phyloP scores from a whole-genome alignment of 2,113 vertebrate species.

The Onychorhynchus coronatus region DNA sequence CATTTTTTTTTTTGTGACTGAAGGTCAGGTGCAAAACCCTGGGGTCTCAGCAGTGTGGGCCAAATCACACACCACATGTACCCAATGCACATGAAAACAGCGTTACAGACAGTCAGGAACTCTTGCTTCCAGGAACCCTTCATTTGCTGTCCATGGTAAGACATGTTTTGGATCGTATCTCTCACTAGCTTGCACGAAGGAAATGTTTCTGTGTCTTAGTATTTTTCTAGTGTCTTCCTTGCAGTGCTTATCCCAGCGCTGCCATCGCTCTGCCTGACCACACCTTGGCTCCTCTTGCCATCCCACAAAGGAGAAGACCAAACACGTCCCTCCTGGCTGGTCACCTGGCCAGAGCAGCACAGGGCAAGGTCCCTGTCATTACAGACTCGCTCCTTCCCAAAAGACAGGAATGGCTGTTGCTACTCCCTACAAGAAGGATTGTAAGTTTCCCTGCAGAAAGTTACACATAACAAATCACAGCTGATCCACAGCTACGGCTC shows the following conservation, averaged over 20 bases:
- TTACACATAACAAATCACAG: neutral
- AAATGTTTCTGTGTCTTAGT: neutral
- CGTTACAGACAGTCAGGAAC: accelerated
- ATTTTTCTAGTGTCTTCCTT: neutral
- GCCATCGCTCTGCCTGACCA: neutral
- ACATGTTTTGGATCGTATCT: neutral
- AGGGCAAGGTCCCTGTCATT: neutral
- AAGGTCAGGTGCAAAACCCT: neutral
- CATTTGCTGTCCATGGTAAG: neutral
- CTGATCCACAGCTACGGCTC: neutral
- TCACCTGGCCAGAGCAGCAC: neutral
- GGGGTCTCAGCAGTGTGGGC: accelerated
- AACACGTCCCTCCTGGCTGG: neutral
- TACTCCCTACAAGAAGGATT: neutral
- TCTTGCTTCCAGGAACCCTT: neutral
- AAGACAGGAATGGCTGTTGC: neutral
- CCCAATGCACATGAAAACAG: accelerated
- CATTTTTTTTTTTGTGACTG: neutral
- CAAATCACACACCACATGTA: accelerated
- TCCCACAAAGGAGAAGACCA: neutral
- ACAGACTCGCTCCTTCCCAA: neutral
- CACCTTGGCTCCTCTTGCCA: neutral
- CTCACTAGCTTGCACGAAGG: neutral
- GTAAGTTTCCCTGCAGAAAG: neutral
- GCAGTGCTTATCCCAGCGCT: neutral